phyloP scores from a whole-genome alignment of 2,113 vertebrate genomes.

The Leptobrachium ailaonicum region DNA sequence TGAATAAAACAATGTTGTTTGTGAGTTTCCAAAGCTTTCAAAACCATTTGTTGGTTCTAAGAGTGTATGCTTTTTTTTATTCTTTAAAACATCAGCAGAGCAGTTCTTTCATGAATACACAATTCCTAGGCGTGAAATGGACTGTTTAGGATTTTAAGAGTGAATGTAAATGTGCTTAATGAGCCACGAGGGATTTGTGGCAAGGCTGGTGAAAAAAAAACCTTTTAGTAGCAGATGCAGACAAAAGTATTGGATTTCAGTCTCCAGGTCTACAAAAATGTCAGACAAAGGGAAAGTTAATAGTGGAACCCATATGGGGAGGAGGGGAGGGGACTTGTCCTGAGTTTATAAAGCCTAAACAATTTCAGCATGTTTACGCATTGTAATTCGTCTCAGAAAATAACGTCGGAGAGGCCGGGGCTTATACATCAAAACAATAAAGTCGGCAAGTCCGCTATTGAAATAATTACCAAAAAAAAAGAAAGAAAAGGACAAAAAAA shows the following conservation, averaged over 20 bases:
- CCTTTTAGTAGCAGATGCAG: slow-evolving; percentile 76
- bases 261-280: slow-evolving; percentile 62
- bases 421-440: slow-evolving; percentile 24
- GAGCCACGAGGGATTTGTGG: slow-evolving; percentile 68
- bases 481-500: too few relatives aligned
- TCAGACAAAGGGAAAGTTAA: slow-evolving; percentile 63
- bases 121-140: slow-evolving; percentile 66
- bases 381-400: slow-evolving; percentile 55
- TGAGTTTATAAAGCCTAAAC: slow-evolving; percentile 61
- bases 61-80: slow-evolving; percentile 45
- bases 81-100: slow-evolving; percentile 46
- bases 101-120: slow-evolving; percentile 59
- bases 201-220: slow-evolving; percentile 64
- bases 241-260: slow-evolving; percentile 76
- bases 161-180: slow-evolving; percentile 79
- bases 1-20: slow-evolving; percentile 26
- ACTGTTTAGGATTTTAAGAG: slow-evolving; percentile 71
- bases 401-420: slow-evolving; percentile 53
- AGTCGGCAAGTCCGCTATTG: background rate
- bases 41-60: slow-evolving; percentile 38
- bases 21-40: slow-evolving; percentile 33
- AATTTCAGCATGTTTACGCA: slow-evolving; percentile 59
- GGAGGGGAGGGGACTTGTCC: slow-evolving; percentile 50
- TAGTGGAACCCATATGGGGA: slow-evolving; percentile 53
- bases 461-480: background rate